Evolutionary conservation across 2,113 vertebrate genomes (phyloP), one percentile per base, ranked within the genome.

Genomic region (Callithrix jacchus): DNA sequence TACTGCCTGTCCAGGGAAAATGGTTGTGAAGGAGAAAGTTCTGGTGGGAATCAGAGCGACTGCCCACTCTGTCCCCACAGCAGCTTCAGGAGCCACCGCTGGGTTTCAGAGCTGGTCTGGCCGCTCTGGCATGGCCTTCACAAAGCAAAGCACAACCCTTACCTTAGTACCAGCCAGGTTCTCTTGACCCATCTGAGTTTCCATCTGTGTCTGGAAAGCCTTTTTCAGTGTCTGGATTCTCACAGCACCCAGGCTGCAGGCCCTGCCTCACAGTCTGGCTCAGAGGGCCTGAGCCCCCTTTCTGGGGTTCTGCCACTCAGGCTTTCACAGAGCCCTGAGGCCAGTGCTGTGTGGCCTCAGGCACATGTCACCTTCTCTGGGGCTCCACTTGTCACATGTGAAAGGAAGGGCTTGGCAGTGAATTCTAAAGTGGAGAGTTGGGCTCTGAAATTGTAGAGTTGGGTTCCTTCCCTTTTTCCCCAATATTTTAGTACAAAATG

Each of bases 221-320:
- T 3, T 4, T 40, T 8, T 52, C 6, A n/a, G 61, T 6, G 0
- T 18, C 61, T 56, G 66, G n/a, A 2, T 9, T 37, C 45, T 11
- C 11, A 2, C 16, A 1, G 54, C 5, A 2, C 3, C 0, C 52
- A 0, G 64, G 84, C 89, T 16, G 6, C 66, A 18, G 66, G 58
- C 21, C 21, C 9, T 0, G 25, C 0, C 0, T 56, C 27, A 7
- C 6, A 3, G 6, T 42, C 25, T 10, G 4, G 20, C 42, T 12
- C 37, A 0, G 0, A 27, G 76, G 56, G 37, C 5, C 56, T 1
- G 8, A 40, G 25, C 27, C 91, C 0, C 3, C 21, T 23, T 23
- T 12, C 20, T 4, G 0, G 35, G 17, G 13, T 40, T 42, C 70
- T 1, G 9, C 40, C 52, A 4, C 49, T 12, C 2, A 3, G 66